Evolutionary conservation across 2,797 vertebrate species (phyloP).

Genomic region (Tenualosa ilisha): DNA sequence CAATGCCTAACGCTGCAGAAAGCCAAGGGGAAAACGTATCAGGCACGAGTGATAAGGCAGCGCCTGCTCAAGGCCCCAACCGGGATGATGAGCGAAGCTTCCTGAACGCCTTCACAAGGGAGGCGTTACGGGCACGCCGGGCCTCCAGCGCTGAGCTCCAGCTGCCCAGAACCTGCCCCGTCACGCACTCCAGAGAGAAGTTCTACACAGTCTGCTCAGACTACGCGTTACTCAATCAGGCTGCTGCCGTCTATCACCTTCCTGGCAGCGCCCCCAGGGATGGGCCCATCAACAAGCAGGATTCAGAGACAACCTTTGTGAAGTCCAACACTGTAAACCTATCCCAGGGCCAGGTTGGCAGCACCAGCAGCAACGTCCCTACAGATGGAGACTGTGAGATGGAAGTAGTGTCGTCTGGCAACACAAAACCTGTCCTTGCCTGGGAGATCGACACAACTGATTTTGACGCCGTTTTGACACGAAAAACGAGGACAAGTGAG

Average conservation of each 20-base stretch:
- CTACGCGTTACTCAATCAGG: conserved; percentile 95
- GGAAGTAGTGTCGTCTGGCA: conserved; percentile 75
- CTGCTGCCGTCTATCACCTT: conserved; percentile 82
- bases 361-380: conserved; percentile 69
- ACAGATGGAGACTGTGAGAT: conserved; percentile 80
- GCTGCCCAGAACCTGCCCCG: conserved; percentile 92
- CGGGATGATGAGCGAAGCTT: conserved; percentile 60
- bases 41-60: conserved; percentile 70
- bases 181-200: conserved; percentile 95
- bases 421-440: conserved; percentile 84
- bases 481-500: conserved; percentile 89
- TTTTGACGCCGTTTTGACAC: conserved; percentile 82
- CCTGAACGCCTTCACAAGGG: conserved; percentile 74
- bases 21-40: conserved; percentile 79
- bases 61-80: conserved; percentile 58
- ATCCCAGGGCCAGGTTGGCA: conserved; percentile 65
- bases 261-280: conserved; percentile 70
- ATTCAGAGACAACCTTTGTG: conserved; percentile 64
- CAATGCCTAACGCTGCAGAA: conserved; percentile 92
- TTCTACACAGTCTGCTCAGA: conserved; percentile 99
- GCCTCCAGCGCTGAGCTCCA: conserved; percentile 83
- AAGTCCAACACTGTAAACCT: conserved; percentile 72
- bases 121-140: conserved; percentile 69
- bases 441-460: conserved; percentile 98
- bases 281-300: conserved; percentile 63